phyloP scores from a whole-genome alignment of 1,140 invertebrate genomes.

The Aphidius gifuensis region DNA sequence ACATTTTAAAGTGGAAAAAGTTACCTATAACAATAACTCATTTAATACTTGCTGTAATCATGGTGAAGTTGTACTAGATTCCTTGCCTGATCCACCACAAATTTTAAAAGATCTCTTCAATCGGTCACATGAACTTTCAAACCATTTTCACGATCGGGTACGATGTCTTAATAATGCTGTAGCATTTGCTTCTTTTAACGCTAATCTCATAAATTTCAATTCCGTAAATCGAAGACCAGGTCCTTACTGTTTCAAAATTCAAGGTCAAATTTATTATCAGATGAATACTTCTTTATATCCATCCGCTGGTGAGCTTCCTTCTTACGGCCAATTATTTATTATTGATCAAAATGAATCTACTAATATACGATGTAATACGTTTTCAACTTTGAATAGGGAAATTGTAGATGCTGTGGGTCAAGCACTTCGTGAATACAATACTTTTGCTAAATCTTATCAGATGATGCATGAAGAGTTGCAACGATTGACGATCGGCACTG shows the following conservation, averaged over 20 bases:
- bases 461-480: conserved; percentile 18
- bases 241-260: background rate
- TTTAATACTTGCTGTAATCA: conserved; percentile 17
- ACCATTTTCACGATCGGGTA: conserved; percentile 9
- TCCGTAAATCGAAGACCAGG: background rate
- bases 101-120: conserved; percentile 1
- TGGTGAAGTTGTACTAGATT: conserved; percentile 6
- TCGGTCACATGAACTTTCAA: background rate
- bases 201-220: conserved; percentile 10
- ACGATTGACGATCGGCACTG: conserved; percentile 16
- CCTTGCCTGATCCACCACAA: background rate
- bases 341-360: conserved; percentile 10
- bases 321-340: conserved; percentile 20
- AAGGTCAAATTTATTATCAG: conserved; percentile 6
- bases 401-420: conserved; percentile 1
- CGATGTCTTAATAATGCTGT: conserved; percentile 12
- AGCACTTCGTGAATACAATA: conserved; percentile 12
- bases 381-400: conserved; percentile 3
- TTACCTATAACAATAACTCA: conserved; percentile 4
- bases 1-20: conserved; percentile 2
- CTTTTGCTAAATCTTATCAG: conserved; percentile 12
- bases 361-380: background rate
- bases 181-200: conserved; percentile 15
- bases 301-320: conserved; percentile 1
- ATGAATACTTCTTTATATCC: conserved; percentile 9